A percentile compares a stretch with the other conserved stretches of the same genome.
These are phyloP conservation scores for Samia ricini DNA, from an alignment of 1,140 invertebrate species.

Conservation along the genomic window DNA sequence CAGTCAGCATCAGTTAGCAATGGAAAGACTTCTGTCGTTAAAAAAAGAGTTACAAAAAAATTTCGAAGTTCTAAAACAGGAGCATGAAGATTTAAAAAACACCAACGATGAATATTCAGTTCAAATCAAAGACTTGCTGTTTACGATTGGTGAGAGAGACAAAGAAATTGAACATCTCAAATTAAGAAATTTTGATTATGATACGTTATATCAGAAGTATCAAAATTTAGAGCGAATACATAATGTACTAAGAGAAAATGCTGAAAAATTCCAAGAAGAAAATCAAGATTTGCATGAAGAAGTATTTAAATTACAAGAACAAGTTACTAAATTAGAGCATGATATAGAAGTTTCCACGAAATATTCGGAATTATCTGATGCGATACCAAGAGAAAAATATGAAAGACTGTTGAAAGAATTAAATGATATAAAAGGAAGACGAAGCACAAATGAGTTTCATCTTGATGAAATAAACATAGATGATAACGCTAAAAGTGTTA, in stretches of 20 bases:
- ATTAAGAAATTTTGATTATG: constrained; percentile 47
- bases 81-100: constrained; percentile 76
- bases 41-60: constrained; percentile 83
- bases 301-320: constrained; percentile 71
- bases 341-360: constrained; percentile 54
- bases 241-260: constrained; percentile 64
- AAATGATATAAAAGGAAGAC: constrained; percentile 59
- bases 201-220: constrained; percentile 69
- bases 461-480: constrained; percentile 72
- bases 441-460: constrained; percentile 55
- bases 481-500: constrained; percentile 77
- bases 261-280: constrained; percentile 71
- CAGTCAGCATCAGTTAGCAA: constrained; percentile 83
- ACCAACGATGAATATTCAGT: constrained; percentile 71
- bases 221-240: constrained; percentile 72
- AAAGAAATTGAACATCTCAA: constrained; percentile 55
- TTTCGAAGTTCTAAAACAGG: constrained; percentile 76
- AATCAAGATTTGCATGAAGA: constrained; percentile 75
- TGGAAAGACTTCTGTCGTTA: constrained; percentile 80
- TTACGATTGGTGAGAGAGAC: constrained; percentile 73
- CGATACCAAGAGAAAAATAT: constrained; percentile 62
- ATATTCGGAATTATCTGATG: constrained; percentile 38
- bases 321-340: constrained; percentile 68
- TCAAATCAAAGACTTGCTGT: constrained; percentile 67
- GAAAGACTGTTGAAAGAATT: constrained; percentile 72